Conservation (phyloP, 2,113 vertebrate genomes). For the Mirounga angustirostris region DNA sequence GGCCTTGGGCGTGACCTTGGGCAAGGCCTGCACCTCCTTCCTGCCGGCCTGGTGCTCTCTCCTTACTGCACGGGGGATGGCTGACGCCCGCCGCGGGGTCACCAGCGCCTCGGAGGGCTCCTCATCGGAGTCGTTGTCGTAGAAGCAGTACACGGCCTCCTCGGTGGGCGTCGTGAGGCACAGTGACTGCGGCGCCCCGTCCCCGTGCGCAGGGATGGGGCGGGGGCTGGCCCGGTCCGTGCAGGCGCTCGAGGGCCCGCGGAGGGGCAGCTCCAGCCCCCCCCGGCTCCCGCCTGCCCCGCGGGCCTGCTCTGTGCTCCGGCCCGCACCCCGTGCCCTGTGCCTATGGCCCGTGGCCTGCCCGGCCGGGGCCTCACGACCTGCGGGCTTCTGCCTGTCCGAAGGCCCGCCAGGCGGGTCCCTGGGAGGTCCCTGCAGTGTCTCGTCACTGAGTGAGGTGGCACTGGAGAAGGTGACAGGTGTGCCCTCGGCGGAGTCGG, state of each 20-base stretch:
- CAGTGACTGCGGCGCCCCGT: slow-evolving; percentile 87
- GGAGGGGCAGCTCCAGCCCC: slow-evolving; percentile 74
- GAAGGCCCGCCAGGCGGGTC: slow-evolving; percentile 35
- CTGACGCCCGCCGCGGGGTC: background rate
- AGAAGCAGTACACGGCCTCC: slow-evolving; percentile 93
- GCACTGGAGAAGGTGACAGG: slow-evolving; percentile 95
- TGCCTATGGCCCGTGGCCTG: slow-evolving; percentile 35
- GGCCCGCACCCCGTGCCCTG: background rate
- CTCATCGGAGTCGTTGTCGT: slow-evolving; percentile 85
- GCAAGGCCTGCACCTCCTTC: slow-evolving; percentile 84
- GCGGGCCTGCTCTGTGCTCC: slow-evolving; percentile 80
- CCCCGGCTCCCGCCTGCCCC: background rate
- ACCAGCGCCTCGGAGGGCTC: slow-evolving; percentile 63
- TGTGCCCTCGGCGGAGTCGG: slow-evolving; percentile 95
- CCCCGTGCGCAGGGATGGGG: slow-evolving; percentile 76
- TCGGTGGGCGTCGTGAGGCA: slow-evolving; percentile 91
- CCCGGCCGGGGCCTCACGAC: slow-evolving; percentile 65
- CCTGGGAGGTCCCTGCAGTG: slow-evolving; percentile 90
- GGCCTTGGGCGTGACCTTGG: slow-evolving; percentile 38
- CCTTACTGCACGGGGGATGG: slow-evolving; percentile 9
- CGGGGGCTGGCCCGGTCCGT: background rate
- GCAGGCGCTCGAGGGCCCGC: background rate
- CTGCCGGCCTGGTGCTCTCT: slow-evolving; percentile 84
- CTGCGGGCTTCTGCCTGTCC: slow-evolving; percentile 83
- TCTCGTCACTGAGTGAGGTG: slow-evolving; percentile 95